A percentile compares a stretch with the other conserved stretches of the same genome.
Evolutionary conservation across 2,888 invertebrate genomes (phyloP).

Genomic region (Rotaria magnacalcarata): DNA sequence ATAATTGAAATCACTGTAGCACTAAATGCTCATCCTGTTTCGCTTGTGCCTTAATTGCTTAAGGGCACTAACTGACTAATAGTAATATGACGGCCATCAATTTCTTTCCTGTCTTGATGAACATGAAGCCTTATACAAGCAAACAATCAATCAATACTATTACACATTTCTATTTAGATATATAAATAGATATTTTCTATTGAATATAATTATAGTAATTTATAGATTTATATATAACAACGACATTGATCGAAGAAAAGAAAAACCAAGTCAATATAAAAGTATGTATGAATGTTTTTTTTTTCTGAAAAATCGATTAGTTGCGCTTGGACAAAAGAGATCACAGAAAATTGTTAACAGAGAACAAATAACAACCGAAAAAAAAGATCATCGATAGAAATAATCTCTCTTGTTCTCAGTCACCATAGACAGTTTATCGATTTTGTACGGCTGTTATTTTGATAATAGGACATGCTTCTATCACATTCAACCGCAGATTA

Average conservation of each 20-base stretch:
- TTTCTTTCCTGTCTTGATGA: background rate
- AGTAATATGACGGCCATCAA: background rate
- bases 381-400: background rate
- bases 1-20: slow-evolving; percentile 26
- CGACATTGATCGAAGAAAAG: background rate
- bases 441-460: background rate
- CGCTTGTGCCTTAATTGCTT: background rate
- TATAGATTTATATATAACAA: too few relatives aligned
- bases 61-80: background rate
- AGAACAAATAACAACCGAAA: background rate
- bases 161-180: background rate
- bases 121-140: background rate
- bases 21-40: slow-evolving; percentile 19
- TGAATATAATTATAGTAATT: background rate
- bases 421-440: background rate
- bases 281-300: background rate
- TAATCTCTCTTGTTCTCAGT: background rate
- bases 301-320: background rate
- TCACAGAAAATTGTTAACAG: background rate
- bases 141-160: slow-evolving; percentile 10
- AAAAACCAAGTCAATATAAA: background rate
- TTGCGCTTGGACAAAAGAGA: background rate
- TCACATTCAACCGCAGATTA: background rate
- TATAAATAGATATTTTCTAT: slow-evolving; percentile 6
- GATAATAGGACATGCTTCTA: background rate